Evolutionary conservation across 2,888 invertebrate species (phyloP).

Genomic region (Nasonovia ribisnigri): DNA sequence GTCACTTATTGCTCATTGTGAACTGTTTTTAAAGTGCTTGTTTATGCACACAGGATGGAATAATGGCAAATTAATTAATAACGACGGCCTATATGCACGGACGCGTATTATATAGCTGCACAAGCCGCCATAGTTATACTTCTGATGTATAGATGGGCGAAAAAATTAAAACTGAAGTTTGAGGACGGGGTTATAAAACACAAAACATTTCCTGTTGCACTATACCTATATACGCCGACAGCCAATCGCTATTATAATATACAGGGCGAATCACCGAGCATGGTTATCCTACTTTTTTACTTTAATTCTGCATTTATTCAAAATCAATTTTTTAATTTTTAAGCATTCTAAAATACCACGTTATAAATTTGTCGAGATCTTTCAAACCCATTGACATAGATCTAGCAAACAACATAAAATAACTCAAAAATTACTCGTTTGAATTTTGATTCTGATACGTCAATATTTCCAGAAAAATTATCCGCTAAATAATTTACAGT

Average conservation of each 20-base stretch:
- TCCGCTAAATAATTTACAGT: neutral
- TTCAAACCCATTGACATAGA: neutral
- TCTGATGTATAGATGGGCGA: neutral
- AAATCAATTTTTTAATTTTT: neutral
- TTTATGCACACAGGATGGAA: neutral
- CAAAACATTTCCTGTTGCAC: neutral
- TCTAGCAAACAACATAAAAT: neutral
- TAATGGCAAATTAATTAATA: neutral
- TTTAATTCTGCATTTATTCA: neutral
- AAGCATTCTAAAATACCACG: neutral
- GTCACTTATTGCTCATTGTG: neutral
- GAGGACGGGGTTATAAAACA: neutral
- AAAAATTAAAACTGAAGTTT: neutral
- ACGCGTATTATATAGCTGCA: neutral
- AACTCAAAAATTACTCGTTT: neutral
- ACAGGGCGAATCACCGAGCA: neutral
- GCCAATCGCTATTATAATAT: neutral
- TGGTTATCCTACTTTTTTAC: neutral
- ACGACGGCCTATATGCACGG: neutral
- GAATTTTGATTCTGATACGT: neutral
- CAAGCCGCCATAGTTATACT: neutral
- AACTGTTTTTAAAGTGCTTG: neutral
- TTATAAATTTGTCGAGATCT: neutral
- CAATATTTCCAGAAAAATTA: neutral
- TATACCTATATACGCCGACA: neutral